These are phyloP conservation scores for Rutilus rutilus DNA, from an alignment of 2,113 vertebrate genomes.

Conservation along the genomic window DNA sequence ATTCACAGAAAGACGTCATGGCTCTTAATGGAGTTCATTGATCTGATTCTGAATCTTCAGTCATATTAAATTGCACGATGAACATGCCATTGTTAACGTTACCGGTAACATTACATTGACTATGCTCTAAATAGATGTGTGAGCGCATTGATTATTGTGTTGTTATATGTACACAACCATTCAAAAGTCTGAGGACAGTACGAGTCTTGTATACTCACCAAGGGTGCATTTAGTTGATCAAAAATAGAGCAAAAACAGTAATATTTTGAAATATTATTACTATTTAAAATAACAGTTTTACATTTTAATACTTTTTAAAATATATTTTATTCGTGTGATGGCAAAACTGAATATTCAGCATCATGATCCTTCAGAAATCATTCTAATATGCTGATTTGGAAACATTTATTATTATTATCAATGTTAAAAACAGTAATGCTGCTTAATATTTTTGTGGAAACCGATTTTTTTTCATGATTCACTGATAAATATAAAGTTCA, in stretches of 20 bases:
- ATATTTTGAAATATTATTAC: neutral
- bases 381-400: neutral
- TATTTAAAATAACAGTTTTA: neutral
- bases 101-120: neutral
- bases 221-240: neutral
- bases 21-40: conserved; percentile 14
- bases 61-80: neutral
- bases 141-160: neutral
- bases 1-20: neutral
- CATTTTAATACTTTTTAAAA: neutral
- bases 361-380: neutral
- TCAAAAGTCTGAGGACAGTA: neutral
- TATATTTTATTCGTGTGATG: too few species aligned
- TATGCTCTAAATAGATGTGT: neutral
- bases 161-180: neutral
- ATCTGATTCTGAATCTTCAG: neutral
- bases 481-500: neutral
- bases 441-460: neutral
- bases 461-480: neutral
- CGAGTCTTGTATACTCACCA: neutral
- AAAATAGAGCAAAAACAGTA: neutral
- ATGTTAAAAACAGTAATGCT: neutral
- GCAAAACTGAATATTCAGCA: neutral
- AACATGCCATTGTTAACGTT: neutral
- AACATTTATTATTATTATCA: neutral